Evolutionary conservation across 2,888 invertebrate species (phyloP).

Genomic region (Xanthia icteritia): DNA sequence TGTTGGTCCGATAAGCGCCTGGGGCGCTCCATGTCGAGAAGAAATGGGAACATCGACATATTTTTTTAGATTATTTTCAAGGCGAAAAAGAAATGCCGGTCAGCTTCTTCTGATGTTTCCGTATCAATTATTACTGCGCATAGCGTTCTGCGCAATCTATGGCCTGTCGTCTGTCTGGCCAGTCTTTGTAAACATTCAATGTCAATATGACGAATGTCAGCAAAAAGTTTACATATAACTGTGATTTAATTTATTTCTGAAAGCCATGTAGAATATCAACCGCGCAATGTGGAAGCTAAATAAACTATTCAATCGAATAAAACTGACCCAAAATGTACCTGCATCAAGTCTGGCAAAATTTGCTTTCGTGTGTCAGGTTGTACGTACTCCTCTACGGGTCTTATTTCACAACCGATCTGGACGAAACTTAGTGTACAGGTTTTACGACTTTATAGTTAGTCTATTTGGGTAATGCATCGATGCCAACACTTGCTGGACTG

Average conservation of each 20-base stretch:
- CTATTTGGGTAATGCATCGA: no score
- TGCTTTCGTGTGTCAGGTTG: no score
- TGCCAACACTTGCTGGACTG: no score
- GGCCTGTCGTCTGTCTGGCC: slow-evolving; percentile 50
- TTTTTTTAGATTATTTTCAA: slow-evolving; percentile 36
- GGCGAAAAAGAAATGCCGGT: slow-evolving; percentile 43
- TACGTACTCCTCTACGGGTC: no score
- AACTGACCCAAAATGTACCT: no score
- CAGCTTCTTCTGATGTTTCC: slow-evolving; percentile 15
- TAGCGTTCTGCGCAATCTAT: slow-evolving; percentile 47
- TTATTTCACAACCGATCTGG: no score
- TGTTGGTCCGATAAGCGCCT: slow-evolving; percentile 77
- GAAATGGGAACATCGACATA: slow-evolving; percentile 65
- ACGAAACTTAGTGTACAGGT: no score
- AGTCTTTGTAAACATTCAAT: slow-evolving; percentile 43
- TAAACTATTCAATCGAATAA: not conserved
- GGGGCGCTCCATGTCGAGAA: slow-evolving; percentile 69
- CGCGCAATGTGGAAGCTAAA: not conserved
- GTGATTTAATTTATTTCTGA: not conserved
- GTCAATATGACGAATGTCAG: no score
- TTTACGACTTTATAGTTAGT: no score
- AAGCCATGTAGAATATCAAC: no score
- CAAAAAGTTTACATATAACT: slow-evolving; percentile 38
- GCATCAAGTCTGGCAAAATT: no score
- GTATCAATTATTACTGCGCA: slow-evolving; percentile 50